These are phyloP conservation scores for Phlogophora meticulosa DNA, from an alignment of 2,888 invertebrate genomes.

Conservation along the genomic window DNA sequence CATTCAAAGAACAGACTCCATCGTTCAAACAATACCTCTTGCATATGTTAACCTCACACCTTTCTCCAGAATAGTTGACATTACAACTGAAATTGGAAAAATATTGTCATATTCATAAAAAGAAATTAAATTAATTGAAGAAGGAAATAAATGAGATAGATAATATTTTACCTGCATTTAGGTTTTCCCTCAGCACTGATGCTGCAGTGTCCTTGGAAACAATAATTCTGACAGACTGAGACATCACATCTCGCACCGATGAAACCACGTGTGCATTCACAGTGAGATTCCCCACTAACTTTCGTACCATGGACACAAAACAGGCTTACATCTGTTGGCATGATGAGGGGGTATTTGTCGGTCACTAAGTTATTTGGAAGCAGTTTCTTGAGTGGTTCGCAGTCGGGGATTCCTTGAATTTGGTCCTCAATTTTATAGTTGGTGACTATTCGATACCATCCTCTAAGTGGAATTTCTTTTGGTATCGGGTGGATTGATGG, in stretches of 20 bases:
- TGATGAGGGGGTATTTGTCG: neutral
- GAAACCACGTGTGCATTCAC: neutral
- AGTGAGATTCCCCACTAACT: neutral
- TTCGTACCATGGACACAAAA: too few species aligned
- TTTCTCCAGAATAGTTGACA: neutral
- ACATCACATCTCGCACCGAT: too few species aligned
- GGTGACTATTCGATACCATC: neutral
- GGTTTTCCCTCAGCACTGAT: conserved; percentile 1
- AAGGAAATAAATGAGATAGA: too few species aligned
- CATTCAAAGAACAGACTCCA: neutral
- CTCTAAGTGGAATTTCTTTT: neutral
- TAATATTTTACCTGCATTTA: conserved; percentile 2
- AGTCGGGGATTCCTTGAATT: neutral
- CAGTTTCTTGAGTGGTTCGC: neutral
- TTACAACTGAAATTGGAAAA: neutral
- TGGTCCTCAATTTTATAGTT: conserved; percentile 6
- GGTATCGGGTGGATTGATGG: neutral
- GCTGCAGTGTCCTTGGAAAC: neutral
- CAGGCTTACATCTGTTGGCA: neutral
- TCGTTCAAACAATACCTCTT: neutral
- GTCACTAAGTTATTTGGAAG: neutral
- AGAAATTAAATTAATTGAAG: too few species aligned
- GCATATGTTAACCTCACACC: conserved; percentile 4
- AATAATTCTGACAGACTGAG: neutral
- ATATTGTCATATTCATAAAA: too few species aligned